Evolutionary conservation across 2,888 invertebrate species (phyloP).

Genomic region (Leptinotarsa juncta): DNA sequence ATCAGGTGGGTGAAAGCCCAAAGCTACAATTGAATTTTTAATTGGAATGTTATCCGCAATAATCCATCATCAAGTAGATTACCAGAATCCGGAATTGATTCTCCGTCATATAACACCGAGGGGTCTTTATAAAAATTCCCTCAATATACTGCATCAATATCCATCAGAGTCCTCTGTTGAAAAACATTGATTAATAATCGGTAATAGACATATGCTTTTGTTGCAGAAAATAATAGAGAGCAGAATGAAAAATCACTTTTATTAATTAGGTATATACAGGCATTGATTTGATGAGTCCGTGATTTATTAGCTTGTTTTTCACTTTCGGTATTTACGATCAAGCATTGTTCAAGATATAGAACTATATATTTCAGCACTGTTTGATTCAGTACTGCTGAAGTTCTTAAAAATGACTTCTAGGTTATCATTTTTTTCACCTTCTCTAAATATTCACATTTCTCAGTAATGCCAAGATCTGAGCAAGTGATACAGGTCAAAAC

Average conservation of each 20-base stretch:
- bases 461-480: too few relatives aligned
- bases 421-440: too few relatives aligned
- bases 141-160: conserved; percentile 6
- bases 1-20: too few relatives aligned
- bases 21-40: background rate
- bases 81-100: background rate
- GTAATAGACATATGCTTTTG: conserved; percentile 37
- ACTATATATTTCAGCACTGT: too few relatives aligned
- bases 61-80: background rate
- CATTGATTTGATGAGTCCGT: background rate
- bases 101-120: background rate
- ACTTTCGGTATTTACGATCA: too few relatives aligned
- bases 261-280: conserved; percentile 37
- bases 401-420: too few relatives aligned
- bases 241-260: conserved; percentile 41
- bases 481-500: too few relatives aligned
- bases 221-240: conserved; percentile 30
- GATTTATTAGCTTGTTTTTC: conserved; percentile 14
- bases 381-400: too few relatives aligned
- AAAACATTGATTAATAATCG: conserved; percentile 41
- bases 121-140: conserved; percentile 8
- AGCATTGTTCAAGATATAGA: too few relatives aligned
- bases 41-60: background rate
- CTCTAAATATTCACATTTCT: too few relatives aligned
- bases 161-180: background rate